A percentile compares a stretch with the other conserved stretches of the same genome.
These are phyloP conservation scores for Halotydeus destructor DNA, from an alignment of 1,140 invertebrate genomes.

Conservation along the genomic window DNA sequence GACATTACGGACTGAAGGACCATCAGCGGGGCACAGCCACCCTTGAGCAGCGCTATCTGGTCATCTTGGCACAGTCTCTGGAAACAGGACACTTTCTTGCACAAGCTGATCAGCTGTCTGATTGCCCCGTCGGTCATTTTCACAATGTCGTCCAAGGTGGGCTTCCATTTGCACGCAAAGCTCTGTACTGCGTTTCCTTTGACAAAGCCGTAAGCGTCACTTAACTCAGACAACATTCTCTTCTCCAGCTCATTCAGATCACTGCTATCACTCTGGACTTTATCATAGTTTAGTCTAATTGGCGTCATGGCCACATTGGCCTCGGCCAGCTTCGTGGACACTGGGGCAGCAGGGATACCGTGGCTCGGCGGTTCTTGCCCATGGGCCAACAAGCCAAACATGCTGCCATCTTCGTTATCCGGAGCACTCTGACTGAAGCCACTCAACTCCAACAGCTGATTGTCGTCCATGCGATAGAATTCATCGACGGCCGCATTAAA, in stretches of 20 bases:
- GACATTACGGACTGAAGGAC: slow-evolving; percentile 64
- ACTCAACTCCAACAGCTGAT: no score
- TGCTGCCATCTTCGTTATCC: no score
- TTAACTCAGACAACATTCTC: not conserved
- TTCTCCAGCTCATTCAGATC: not conserved
- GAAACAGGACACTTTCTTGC: slow-evolving; percentile 66
- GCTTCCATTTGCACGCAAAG: not conserved
- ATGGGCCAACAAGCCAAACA: no score
- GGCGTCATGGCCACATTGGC: not conserved
- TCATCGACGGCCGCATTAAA: no score
- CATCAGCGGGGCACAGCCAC: slow-evolving; percentile 76
- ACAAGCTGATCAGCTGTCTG: slow-evolving; percentile 68
- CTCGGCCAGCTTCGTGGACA: not conserved
- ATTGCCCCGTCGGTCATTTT: slow-evolving; percentile 78
- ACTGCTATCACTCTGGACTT: not conserved
- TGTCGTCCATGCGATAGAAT: no score
- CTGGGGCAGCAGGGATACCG: no score
- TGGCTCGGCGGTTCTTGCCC: no score
- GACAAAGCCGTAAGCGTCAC: not conserved
- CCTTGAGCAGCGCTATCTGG: slow-evolving; percentile 69
- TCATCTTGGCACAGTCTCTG: slow-evolving; percentile 76
- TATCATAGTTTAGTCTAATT: not conserved
- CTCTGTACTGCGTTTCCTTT: not conserved
- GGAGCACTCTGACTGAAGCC: no score
- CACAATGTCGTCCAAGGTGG: slow-evolving; percentile 55